A percentile compares a stretch with the other conserved stretches of the same genome.
Evolutionary conservation across 1,140 invertebrate species (phyloP).

Genomic region (Aphaenogaster rudis): DNA sequence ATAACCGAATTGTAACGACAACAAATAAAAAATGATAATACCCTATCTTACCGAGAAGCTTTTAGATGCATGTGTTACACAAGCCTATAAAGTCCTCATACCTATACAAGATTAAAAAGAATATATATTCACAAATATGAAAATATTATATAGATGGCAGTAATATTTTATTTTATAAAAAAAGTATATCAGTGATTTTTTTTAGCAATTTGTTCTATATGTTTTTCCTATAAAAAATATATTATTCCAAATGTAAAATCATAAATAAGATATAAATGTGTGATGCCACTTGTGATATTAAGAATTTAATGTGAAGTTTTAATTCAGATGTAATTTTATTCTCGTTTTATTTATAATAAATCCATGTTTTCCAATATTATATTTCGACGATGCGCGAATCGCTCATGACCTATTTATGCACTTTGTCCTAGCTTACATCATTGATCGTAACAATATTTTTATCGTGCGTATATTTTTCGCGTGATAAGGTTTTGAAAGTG

Average conservation of each 20-base stretch:
- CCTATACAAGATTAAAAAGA: no score
- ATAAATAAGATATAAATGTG: not conserved
- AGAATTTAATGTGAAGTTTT: conserved; percentile 5
- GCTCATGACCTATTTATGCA: conserved; percentile 3
- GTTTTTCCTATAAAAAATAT: not conserved
- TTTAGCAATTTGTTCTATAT: not conserved
- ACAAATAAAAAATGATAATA: no score
- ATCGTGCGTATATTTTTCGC: not conserved
- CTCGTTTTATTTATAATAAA: conserved; percentile 17
- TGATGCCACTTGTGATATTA: not conserved
- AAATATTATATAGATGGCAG: no score
- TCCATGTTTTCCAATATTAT: not conserved
- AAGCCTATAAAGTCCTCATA: no score
- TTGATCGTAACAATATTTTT: not conserved
- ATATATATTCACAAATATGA: no score
- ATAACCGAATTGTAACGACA: no score
- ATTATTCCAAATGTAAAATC: not conserved
- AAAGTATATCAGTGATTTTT: not conserved
- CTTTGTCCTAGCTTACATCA: conserved; percentile 24
- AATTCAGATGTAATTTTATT: not conserved
- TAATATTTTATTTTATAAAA: not conserved
- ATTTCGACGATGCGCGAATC: conserved; percentile 10
- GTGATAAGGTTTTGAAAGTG: not conserved
- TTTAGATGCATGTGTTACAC: no score
- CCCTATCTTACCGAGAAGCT: no score